Base-by-base conservation (phyloP, 2,797 vertebrate genomes). In the Gastrophryne carolinensis region DNA sequence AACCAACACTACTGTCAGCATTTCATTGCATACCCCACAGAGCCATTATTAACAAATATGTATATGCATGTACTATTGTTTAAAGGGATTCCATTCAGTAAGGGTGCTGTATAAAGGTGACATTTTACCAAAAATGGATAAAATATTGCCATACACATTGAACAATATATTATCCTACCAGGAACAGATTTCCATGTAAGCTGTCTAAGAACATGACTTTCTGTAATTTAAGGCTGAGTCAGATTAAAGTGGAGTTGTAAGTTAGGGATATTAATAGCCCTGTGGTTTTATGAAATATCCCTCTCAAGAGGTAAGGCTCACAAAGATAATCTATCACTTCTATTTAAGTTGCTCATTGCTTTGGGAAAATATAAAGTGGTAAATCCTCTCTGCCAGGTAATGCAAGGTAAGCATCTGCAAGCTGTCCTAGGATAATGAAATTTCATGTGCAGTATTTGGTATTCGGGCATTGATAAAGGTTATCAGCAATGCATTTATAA, bases 391-490 rank as follows among this genome's bases (percentile, higher is more conserved):
- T 49, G 37, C 30, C 50, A 64, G 32, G 87, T 84, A 79, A 80
- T 23, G 82, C 85, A 85, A 87, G 85, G 81, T 74, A 35, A 84
- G 80, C 60, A 82, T 85, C 80, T 85, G 84, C 81, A 84, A 84
- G 85, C 79, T 79, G 75, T 84, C 79, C 61, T 69, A 82, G 83
- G 84, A 84, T 89, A 91, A 92, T 89, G 84, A 90, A 84, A 86
- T 89, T 84, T 87, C 86, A 85, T 87, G 82, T 87, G 86, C 87
- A 83, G 85, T 2, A 0, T 83, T 89, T 82, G 83, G 86, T 89
- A 83, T 85, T 90, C 80, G 82, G 87, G 88, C 89, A 94, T 87
- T 94, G 88, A 85, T 82, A 94, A 97, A 97, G 95, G 94, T 97
- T 95, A 97, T 94, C 92, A 83, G 87, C 79, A 82, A 89, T 88